These are phyloP conservation scores for Campoplex capitator DNA, from an alignment of 2,888 invertebrate species.

Conservation along the genomic window DNA sequence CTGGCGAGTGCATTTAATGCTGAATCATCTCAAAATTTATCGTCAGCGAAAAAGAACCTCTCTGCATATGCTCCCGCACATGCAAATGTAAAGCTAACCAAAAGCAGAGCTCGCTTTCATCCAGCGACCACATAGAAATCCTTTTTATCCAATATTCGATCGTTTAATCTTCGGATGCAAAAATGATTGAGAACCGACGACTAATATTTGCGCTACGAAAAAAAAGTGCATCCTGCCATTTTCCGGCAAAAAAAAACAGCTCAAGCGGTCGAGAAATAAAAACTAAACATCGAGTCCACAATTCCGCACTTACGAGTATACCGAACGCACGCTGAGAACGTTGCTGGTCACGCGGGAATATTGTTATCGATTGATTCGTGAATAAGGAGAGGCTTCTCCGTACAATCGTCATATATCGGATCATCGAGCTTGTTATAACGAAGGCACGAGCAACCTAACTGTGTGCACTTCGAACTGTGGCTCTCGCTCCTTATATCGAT, in stretches of 20 bases:
- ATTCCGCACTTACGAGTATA: neutral
- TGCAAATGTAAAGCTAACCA: neutral
- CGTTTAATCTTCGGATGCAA: neutral
- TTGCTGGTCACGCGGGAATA: conserved; percentile 47
- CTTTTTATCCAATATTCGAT: neutral
- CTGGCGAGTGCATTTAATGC: neutral
- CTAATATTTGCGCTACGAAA: neutral
- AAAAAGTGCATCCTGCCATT: too few species aligned
- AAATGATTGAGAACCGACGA: neutral
- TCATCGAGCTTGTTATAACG: neutral
- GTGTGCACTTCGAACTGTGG: conserved; percentile 42
- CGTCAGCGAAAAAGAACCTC: neutral
- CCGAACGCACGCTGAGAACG: conserved; percentile 2
- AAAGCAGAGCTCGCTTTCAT: neutral
- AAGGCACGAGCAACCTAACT: conserved; percentile 17
- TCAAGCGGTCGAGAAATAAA: conserved; percentile 21
- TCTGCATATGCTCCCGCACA: too few species aligned
- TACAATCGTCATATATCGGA: conserved; percentile 10
- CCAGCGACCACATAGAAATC: neutral
- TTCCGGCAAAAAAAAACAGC: too few species aligned
- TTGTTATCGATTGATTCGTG: conserved; percentile 58
- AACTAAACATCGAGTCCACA: neutral
- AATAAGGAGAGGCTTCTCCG: neutral
- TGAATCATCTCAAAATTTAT: too few species aligned
- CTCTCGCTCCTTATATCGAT: conserved; percentile 54